Percentiles rank a stretch among this genome's conserved stretches.
Conservation (phyloP, 1,140 invertebrate genomes). For the Conus betulinus region DNA sequence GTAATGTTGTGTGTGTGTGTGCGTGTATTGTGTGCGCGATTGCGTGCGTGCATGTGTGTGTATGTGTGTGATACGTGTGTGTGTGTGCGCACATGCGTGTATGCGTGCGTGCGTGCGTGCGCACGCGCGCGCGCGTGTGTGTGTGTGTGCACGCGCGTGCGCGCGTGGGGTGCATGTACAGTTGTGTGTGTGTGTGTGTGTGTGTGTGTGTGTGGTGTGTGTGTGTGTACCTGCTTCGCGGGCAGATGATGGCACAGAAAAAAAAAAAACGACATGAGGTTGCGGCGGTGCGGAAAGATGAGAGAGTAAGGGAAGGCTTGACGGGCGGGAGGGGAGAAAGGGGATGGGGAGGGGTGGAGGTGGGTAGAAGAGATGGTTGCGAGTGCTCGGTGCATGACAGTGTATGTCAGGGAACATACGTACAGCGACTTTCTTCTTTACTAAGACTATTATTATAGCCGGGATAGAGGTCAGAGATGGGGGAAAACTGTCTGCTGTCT, state of each 20-base stretch:
- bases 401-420: not conserved
- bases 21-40: not conserved
- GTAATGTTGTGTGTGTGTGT: not conserved
- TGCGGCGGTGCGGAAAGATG: too few species aligned
- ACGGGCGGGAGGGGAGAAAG: too few species aligned
- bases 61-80: not conserved
- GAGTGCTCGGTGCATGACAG: not conserved
- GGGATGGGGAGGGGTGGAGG: too few species aligned
- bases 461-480: not conserved
- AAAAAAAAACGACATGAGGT: too few species aligned
- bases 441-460: too few species aligned
- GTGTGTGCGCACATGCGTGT: not conserved
- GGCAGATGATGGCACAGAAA: too few species aligned
- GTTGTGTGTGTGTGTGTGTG: slow-evolving; percentile 10
- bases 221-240: not conserved
- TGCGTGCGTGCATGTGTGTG: not conserved
- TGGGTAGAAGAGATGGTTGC: too few species aligned
- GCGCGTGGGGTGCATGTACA: not conserved
- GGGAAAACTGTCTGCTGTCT: too few species aligned
- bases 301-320: too few species aligned
- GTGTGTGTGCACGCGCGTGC: not conserved
- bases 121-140: not conserved
- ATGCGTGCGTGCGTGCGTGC: not conserved
- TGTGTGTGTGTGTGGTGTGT: slow-evolving; percentile 5
- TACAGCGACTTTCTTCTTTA: not conserved